Base-by-base conservation (phyloP, 2,797 vertebrate genomes). In the Eidolon dupreanum region DNA sequence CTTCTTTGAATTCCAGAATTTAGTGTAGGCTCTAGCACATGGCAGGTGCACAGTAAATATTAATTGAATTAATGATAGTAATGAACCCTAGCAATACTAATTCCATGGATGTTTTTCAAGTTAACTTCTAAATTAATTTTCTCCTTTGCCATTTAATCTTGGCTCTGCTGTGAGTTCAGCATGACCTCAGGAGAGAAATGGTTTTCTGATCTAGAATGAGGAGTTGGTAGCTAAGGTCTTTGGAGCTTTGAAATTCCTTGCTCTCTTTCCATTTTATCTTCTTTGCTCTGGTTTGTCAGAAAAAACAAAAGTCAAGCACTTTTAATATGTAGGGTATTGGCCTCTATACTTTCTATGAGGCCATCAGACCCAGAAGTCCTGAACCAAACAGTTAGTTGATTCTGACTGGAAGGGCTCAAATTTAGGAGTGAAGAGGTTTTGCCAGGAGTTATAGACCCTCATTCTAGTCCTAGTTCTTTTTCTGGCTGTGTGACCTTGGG, bases 1-100 rank as follows among this genome's bases (percentile, higher is more conserved):
- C 36, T 83, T 92, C 28, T 91, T 38, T 78, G 73, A 81, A 70
- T 90, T 10, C 26, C 7, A 53, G 49, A 87, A 61, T 92, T 95
- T 95, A 88, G 19, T 82, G 65, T 24, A 77, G 61, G 17, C 2
- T 93, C 15, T 57, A 78, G 43, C 8, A 82, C 22, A 74, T n/a
- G 7, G 53, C 79, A 81, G 24, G 46, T 79, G 22, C 20, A 83
- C 41, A 86, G 20, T 70, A 88, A 93, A 78, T 81, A 43, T 38
- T 85, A 94, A 61, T 33, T 63, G 24, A 78, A 70, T 95, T 41
- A 94, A 63, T 93, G 51, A 70, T 53, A 59, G 2, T 53, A 82
- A 26, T 38, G 61, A 90, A 93, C 73, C 7, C 55, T 81, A 26
- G 8, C 7, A 55, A 63, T 88, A 28, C 81, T 83, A 36, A 89